phyloP scores from a whole-genome alignment of 2,113 vertebrate species.

The Telmatochromis sp. region DNA sequence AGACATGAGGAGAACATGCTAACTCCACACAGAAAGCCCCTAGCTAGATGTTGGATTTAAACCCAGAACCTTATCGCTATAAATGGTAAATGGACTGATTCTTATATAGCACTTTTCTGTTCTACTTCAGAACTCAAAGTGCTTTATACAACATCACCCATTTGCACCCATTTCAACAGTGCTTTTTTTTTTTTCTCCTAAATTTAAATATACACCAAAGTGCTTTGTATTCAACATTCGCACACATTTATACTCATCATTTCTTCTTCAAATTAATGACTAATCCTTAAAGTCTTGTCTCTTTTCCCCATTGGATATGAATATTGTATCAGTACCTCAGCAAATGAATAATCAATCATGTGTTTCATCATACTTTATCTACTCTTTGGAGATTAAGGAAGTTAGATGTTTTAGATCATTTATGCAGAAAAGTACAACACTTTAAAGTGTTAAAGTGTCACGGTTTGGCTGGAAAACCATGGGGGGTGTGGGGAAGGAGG shows the following conservation, averaged over 20 bases:
- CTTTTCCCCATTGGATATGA: background rate
- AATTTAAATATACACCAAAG: background rate
- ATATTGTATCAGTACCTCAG: background rate
- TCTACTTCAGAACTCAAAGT: background rate
- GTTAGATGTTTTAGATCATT: background rate
- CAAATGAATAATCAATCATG: background rate
- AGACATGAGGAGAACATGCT: background rate
- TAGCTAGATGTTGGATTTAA: background rate
- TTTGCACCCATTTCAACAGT: background rate
- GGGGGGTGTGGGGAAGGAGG: too few relatives aligned
- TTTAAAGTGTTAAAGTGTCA: background rate
- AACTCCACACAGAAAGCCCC: background rate
- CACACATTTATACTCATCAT: background rate
- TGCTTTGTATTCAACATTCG: background rate
- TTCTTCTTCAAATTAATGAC: background rate
- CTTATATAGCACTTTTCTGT: background rate
- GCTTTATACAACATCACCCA: background rate
- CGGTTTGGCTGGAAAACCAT: too few relatives aligned
- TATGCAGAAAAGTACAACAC: background rate
- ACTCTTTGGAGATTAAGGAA: background rate
- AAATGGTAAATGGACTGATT: background rate
- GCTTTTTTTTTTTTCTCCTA: rapidly evolving
- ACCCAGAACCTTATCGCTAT: background rate
- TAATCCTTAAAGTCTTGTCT: background rate
- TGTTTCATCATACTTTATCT: background rate